Base-by-base conservation (phyloP, 2,888 invertebrate species). In the Heliconius sara region DNA sequence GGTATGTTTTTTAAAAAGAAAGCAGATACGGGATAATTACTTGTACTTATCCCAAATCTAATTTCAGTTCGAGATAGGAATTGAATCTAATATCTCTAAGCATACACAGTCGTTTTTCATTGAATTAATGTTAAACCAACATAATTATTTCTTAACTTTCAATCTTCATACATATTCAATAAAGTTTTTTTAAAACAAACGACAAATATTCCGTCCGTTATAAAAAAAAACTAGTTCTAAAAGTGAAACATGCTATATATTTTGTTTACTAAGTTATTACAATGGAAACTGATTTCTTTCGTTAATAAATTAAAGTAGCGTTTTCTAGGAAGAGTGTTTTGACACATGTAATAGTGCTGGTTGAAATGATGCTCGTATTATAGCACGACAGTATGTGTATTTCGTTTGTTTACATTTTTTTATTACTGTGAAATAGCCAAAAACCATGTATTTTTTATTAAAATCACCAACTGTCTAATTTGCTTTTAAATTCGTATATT, bases 321-420 rank as follows among this genome's bases (percentile, higher is more conserved):
- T 25, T 75, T 75, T 75, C 75, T 75, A 75, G 75, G 75, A 75
- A 66, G 65, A 47, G 27, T 66, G 22, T 63, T 10, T 43, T 65
- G 63, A 27, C 74, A 75, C 27, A 39, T 75, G 65, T 75, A 47
- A 16, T 27, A 22, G 13, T 19, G 10, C 27, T 25, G 22, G 5
- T 75, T 22, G 22, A 43, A 27, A 19, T 60, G 0, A 39, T 75
- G 19, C 25, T 73, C 27, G 60, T 60, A 12, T 60, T 60, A n/a
- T 52, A 43, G 27, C 39, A 67, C 60, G 72, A 77, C 27, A 52
- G 34, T 73, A 30, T 43, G 22, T 43, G 9, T 30, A n/a, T 68
- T 39, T 16, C 16, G 25, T 47, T 39, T 73, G 16, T 60, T 16
- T 13, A 34, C n/a, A 13, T 30, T 34, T 57, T 71, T 75, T 30